Conservation (phyloP, 37 sponge, comb jelly and placozoan species). For the Aphrocallistes beatrix region DNA sequence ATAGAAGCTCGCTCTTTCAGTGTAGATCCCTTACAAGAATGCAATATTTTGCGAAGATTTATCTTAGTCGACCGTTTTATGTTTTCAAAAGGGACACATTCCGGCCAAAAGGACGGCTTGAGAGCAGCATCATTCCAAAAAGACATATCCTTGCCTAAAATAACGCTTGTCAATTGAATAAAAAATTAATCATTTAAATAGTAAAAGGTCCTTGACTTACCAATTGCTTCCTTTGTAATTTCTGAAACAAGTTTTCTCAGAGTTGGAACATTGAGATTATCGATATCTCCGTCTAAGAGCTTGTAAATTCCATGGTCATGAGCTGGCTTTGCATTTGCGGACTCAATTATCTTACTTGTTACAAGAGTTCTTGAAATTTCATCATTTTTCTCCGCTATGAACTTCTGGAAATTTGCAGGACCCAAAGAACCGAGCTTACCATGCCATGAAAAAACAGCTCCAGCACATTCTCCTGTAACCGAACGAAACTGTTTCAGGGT, state of each 20-base stretch:
- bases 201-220: no score
- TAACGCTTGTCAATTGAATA: background rate
- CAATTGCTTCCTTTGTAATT: background rate
- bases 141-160: background rate
- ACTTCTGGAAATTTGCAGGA: no score
- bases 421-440: no score
- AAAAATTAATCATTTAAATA: no score
- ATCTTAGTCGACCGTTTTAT: background rate
- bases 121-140: background rate
- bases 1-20: background rate
- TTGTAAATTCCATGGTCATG: background rate
- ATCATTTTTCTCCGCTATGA: no score
- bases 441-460: no score
- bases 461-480: no score
- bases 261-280: background rate
- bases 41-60: background rate
- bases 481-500: no score
- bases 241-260: background rate
- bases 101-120: background rate
- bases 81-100: background rate
- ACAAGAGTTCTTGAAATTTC: no score
- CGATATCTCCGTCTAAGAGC: background rate
- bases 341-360: no score
- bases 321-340: background rate
- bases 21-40: background rate